Evolutionary conservation across 2,888 invertebrate species (phyloP).

Genomic region (Cosmopolites sordidus): DNA sequence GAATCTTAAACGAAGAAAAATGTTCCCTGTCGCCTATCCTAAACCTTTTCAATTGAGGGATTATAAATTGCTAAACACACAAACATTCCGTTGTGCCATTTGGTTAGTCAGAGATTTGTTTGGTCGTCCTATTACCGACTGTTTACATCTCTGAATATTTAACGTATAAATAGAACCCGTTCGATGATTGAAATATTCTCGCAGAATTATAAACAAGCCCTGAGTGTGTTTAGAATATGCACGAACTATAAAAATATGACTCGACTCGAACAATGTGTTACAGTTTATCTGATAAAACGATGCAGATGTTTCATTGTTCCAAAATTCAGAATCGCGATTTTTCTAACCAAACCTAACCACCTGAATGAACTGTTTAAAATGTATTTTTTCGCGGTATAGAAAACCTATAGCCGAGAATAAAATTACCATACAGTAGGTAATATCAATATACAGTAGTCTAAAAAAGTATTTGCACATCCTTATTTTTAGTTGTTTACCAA

Average conservation of each 20-base stretch:
- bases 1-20: neutral
- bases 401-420: too few relatives aligned
- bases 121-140: slow-evolving; percentile 14
- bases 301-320: too few relatives aligned
- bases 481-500: too few relatives aligned
- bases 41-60: neutral
- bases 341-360: too few relatives aligned
- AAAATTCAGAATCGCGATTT: too few relatives aligned
- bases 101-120: slow-evolving; percentile 4
- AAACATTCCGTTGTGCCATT: slow-evolving; percentile 15
- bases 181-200: slow-evolving; percentile 16
- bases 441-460: too few relatives aligned
- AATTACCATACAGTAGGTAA: too few relatives aligned
- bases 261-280: neutral
- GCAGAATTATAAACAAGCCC: slow-evolving; percentile 14
- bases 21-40: neutral
- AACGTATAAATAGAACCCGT: slow-evolving; percentile 13
- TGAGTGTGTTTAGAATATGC: slow-evolving; percentile 11
- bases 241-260: neutral
- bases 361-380: too few relatives aligned
- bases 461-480: too few relatives aligned
- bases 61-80: slow-evolving; percentile 16
- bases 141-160: slow-evolving; percentile 14
- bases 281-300: neutral
- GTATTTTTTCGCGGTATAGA: too few relatives aligned